Conservation (phyloP, 2,797 vertebrate genomes). For the Mormyrops boulengeri region DNA sequence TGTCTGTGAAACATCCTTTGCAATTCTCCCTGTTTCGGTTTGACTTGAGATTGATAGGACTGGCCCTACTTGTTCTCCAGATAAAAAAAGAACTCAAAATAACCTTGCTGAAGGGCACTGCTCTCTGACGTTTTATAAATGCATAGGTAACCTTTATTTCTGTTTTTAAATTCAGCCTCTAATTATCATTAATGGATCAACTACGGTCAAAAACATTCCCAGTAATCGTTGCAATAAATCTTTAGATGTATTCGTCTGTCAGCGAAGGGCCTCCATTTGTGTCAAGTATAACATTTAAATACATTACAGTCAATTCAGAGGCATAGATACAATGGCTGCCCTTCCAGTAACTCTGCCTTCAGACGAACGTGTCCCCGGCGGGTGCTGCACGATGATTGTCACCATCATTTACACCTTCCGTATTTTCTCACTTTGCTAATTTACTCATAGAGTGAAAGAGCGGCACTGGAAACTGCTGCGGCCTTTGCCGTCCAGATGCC, state of each 20-base stretch:
- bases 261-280: neutral
- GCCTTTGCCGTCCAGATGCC: conserved; percentile 60
- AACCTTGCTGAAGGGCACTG: neutral
- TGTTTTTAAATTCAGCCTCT: neutral
- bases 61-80: neutral
- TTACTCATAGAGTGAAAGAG: conserved; percentile 64
- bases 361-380: conserved; percentile 1
- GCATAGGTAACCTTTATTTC: neutral
- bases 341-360: neutral
- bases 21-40: neutral
- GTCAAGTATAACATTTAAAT: neutral
- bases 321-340: neutral
- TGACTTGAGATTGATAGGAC: neutral
- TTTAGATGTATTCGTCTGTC: neutral
- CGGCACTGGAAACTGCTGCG: conserved; percentile 17
- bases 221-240: neutral
- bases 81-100: neutral
- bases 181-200: conserved; percentile 11
- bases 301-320: neutral
- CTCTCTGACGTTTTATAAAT: neutral
- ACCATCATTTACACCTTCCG: conserved; percentile 63
- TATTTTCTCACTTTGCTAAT: conserved; percentile 67
- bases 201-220: neutral
- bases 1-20: neutral
- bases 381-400: conserved; percentile 52